Conservation (phyloP, 2,797 vertebrate species). For the Sciaenops ocellatus region DNA sequence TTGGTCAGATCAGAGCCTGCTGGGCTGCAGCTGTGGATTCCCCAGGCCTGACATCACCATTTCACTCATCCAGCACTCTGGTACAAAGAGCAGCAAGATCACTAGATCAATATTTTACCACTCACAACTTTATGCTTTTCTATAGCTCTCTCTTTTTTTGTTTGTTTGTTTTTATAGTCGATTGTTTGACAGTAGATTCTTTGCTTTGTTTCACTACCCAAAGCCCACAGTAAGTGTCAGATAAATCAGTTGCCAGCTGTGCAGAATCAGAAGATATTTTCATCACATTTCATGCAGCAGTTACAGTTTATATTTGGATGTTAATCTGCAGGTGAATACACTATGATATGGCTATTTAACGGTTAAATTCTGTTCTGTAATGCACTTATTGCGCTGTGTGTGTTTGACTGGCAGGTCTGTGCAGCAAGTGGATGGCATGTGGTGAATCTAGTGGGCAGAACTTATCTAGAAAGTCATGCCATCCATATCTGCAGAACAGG, state of each 20-base stretch:
- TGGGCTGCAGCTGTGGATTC: conserved; percentile 79
- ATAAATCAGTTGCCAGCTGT: not conserved
- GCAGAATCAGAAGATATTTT: not conserved
- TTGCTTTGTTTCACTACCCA: not conserved
- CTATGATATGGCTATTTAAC: not conserved
- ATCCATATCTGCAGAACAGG: not conserved
- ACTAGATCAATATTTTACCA: conserved; percentile 17
- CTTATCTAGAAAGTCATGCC: conserved; percentile 1
- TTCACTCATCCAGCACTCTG: conserved; percentile 48
- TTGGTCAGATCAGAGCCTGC: conserved; percentile 59
- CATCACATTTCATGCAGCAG: not conserved
- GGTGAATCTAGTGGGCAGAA: not conserved
- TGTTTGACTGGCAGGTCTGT: not conserved
- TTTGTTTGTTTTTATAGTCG: not conserved
- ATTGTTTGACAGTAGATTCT: conserved; percentile 1
- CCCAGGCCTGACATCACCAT: conserved; percentile 71
- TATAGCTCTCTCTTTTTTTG: not conserved
- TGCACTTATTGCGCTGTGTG: not conserved
- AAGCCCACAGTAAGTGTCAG: not conserved
- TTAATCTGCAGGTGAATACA: not conserved
- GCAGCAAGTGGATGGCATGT: not conserved
- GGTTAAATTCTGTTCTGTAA: not conserved
- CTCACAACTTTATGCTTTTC: not conserved
- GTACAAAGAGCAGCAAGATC: conserved; percentile 44
- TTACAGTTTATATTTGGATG: not conserved